These are phyloP conservation scores for Chironomus striatipennis DNA, from an alignment of 1,140 invertebrate genomes.

Conservation along the genomic window DNA sequence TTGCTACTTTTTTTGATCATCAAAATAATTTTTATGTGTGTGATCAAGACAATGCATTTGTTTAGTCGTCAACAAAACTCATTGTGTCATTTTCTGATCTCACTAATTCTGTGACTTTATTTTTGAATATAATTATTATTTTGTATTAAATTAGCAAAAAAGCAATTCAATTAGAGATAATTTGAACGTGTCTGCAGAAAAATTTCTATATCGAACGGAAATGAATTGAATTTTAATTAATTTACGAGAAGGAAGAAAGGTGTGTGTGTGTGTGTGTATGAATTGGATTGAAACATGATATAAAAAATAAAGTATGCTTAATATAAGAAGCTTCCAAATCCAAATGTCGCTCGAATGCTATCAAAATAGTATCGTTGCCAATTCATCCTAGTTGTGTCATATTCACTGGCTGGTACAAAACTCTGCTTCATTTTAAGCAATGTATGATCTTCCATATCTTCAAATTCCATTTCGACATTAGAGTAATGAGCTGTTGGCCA, in stretches of 20 bases:
- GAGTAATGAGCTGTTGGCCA: slow-evolving; percentile 93
- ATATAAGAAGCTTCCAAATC: slow-evolving; percentile 65
- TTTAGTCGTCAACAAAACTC: too few species aligned
- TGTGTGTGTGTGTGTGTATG: not conserved
- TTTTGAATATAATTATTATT: too few species aligned
- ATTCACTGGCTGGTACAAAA: slow-evolving; percentile 68
- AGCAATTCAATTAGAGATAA: too few species aligned
- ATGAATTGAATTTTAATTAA: too few species aligned
- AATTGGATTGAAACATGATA: not conserved
- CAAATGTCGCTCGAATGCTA: slow-evolving; percentile 84
- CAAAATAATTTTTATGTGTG: too few species aligned
- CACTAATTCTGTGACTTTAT: too few species aligned
- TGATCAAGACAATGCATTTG: too few species aligned
- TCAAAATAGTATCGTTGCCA: slow-evolving; percentile 92
- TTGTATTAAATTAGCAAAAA: too few species aligned
- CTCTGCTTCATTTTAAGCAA: slow-evolving; percentile 69
- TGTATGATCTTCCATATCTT: slow-evolving; percentile 77
- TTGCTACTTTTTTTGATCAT: not conserved
- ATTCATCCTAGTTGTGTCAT: slow-evolving; percentile 72
- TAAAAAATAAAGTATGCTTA: not conserved
- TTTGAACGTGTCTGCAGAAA: too few species aligned
- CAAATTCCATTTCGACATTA: slow-evolving; percentile 72
- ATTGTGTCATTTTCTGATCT: too few species aligned
- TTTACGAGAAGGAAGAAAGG: not conserved
- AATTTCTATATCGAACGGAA: too few species aligned